phyloP scores from a whole-genome alignment of 1,140 invertebrate species.

The Cydia splendana region DNA sequence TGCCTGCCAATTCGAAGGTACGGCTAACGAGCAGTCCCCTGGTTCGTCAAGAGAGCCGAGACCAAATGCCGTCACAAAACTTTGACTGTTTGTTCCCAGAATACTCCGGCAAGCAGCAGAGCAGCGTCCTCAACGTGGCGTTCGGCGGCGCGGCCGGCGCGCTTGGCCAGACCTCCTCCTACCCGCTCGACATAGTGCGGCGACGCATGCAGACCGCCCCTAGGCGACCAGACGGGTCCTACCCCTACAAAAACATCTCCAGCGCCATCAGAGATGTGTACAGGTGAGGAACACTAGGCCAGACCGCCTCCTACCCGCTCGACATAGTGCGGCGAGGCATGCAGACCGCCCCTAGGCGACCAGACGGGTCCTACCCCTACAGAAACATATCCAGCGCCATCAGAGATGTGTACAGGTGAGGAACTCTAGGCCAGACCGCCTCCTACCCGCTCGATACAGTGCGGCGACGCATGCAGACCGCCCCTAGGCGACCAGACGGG shows the following conservation, averaged over 20 bases:
- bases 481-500: too few relatives aligned
- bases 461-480: too few relatives aligned
- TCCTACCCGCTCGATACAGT: too few relatives aligned
- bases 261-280: slow-evolving; percentile 79
- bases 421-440: too few relatives aligned
- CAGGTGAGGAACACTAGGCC: slow-evolving; percentile 39
- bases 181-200: slow-evolving; percentile 96
- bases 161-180: slow-evolving; percentile 96
- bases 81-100: slow-evolving; percentile 47
- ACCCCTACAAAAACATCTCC: slow-evolving; percentile 83
- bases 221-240: slow-evolving; percentile 83
- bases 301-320: background rate
- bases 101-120: slow-evolving; percentile 65
- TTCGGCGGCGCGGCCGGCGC: slow-evolving; percentile 96
- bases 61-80: background rate
- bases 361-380: too few relatives aligned
- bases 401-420: too few relatives aligned
- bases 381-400: too few relatives aligned
- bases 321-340: background rate
- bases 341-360: too few relatives aligned
- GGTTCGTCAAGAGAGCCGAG: too few relatives aligned
- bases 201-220: slow-evolving; percentile 90
- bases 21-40: too few relatives aligned
- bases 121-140: slow-evolving; percentile 83
- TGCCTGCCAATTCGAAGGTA: too few relatives aligned